Evolutionary conservation across 2,797 vertebrate genomes (phyloP), one percentile per base, ranked within the genome.

Genomic region (Danio albolineatus): DNA sequence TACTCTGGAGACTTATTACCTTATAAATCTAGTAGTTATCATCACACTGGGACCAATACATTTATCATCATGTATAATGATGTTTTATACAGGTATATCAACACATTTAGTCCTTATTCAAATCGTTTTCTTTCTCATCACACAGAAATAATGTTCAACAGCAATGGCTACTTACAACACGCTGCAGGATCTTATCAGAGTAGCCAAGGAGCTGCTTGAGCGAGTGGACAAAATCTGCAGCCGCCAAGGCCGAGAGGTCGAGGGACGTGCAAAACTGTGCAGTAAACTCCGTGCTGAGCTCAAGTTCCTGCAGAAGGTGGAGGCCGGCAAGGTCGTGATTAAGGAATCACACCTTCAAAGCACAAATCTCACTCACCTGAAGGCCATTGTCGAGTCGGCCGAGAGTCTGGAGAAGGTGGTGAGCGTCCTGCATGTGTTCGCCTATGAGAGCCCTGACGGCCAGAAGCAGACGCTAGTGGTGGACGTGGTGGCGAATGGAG

Each of bases 301-400:
- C 2, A 97, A 96, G 78, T 99, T 98, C 86, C 87, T 99, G 43
- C 90, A 91, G 77, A 95, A 95, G 21, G 95, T 97, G 13, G 95
- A 97, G 83, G 88, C 91, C 0, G 96, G 97, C 0, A 94, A 96
- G 82, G 91, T 97, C 72, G 91, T 92, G 13, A 90, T 97, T 74
- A 98, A 97, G 82, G 96, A 97, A 86, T 96, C 96, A 3, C 96
- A 99, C 84, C 90, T 99, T 67, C 95, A 96, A 90, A 99, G 98
- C 90, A 98, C 97, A 13, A 99, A 99, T 86, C 93, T 99, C 44
- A 98, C 96, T 1, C 97, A 99, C 80, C 92, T 99, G 28, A 93
- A 92, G 10, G 98, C 97, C 53, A 89, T 99, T 0, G 93, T 99
- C 44, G 94, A 98, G 72, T 95, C 97, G 0, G 96, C 95, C 0